Evolutionary conservation across 2,113 vertebrate genomes (phyloP).

Genomic region (Phoxinus phoxinus): DNA sequence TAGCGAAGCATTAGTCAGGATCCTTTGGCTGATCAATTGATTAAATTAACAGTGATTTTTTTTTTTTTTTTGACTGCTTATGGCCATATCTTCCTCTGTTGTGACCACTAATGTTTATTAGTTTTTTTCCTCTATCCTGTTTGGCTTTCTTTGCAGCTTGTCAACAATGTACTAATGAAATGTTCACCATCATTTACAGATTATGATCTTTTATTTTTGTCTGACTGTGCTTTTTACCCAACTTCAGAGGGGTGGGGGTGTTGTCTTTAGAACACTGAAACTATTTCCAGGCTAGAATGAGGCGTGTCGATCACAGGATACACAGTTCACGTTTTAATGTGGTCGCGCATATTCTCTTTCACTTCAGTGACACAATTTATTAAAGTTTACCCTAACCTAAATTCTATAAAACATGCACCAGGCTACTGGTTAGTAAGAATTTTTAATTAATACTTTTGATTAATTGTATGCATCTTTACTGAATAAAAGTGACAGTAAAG

Average conservation of each 20-base stretch:
- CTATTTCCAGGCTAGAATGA: neutral
- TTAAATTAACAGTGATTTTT: constrained; percentile 86
- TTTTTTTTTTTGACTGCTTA: neutral
- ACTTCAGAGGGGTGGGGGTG: neutral
- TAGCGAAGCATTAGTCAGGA: constrained; percentile 75
- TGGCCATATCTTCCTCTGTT: constrained; percentile 59
- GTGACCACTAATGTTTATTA: constrained; percentile 53
- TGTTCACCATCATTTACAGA: constrained; percentile 69
- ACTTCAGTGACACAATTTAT: neutral
- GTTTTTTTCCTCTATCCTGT: constrained; percentile 1
- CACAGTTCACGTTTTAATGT: neutral
- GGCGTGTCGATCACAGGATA: neutral
- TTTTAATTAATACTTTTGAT: neutral
- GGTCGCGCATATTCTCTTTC: neutral
- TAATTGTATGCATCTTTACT: too few relatives aligned
- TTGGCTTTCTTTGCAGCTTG: constrained; percentile 29
- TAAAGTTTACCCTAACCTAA: neutral
- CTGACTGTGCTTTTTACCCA: neutral
- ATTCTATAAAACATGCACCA: neutral
- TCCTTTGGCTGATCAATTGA: constrained; percentile 86
- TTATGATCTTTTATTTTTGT: constrained; percentile 54
- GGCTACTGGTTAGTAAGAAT: neutral
- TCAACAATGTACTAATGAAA: constrained; percentile 69
- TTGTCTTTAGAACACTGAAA: neutral
- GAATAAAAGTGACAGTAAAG: neutral